Base-by-base conservation (phyloP, 1,140 invertebrate species). In the Pararge aegeria region DNA sequence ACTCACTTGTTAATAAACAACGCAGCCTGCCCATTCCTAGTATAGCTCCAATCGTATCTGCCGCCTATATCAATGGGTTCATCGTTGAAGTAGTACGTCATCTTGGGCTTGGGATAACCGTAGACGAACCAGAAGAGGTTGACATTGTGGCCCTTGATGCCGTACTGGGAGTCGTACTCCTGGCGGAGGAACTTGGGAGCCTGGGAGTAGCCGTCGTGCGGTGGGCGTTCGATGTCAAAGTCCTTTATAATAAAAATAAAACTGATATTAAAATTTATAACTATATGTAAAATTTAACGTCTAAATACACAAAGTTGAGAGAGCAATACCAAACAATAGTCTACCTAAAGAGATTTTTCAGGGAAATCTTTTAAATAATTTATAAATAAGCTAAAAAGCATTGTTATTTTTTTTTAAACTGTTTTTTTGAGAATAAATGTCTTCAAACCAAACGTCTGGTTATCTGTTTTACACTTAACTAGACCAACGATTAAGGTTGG, bases 41-140 rank as follows among this genome's bases (percentile, higher is more conserved):
- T 96, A 75, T 97, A 97, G 67, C 95, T 96, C 72, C 93, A 94
- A 76, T 96, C 95, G 71, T 95, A 97, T 62, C 95, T 90, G 5
- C 95, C 95, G 4, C 94, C 96, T 68, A 93, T 93, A 73, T 97
- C 95, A 44, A 98, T 95, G 1, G 93, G 89, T 77, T 95, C 92
- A 66, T 95, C 95, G 73, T 98, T 95, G 85, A 96, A 97, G 75
- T 94, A 96, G 89, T 96, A 99, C 0, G 92, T 93, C 92, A 98
- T 95, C 79, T 94, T 96, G 1, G 97, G 97, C 78, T 97, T 97
- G 0, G 97, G 97, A 87, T 98, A 97, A 0, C 96, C 97, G 77
- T 97, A 98, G 10, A 98, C 95, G 78, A 96, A 98, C 95, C 97
- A 98, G 85, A 96, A 95, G 6, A 98, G 84, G 67, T 94, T 96